Conservation (phyloP, 2,888 invertebrate genomes). For the Melanotus villosus region DNA sequence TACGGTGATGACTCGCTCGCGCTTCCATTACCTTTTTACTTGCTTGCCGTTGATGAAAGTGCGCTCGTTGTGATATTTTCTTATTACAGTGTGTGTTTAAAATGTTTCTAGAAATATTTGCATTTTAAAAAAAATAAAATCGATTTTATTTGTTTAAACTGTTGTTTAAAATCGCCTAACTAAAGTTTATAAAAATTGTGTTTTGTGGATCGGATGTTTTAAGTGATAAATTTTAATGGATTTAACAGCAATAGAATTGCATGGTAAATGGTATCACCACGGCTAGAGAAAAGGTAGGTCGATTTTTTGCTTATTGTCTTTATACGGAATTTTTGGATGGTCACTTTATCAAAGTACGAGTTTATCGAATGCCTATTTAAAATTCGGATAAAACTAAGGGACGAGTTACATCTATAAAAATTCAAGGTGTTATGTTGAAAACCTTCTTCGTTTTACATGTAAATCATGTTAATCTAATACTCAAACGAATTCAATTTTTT, state of each 20-base stretch:
- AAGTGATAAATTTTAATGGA: slow-evolving; percentile 2
- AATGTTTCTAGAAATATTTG: background rate
- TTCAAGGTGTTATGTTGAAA: no score
- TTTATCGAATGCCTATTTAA: no score
- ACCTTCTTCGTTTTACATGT: no score
- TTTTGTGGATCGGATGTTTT: background rate
- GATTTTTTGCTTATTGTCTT: background rate
- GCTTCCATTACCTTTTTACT: slow-evolving; percentile 44
- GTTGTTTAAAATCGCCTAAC: background rate
- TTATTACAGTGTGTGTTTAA: slow-evolving; percentile 2
- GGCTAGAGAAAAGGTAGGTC: slow-evolving; percentile 22
- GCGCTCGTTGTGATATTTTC: slow-evolving; percentile 19
- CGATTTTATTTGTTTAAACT: background rate
- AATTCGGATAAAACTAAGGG: no score
- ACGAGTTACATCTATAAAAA: no score
- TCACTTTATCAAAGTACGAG: background rate
- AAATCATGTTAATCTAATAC: no score
- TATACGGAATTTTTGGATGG: background rate
- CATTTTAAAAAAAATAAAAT: background rate
- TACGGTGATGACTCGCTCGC: slow-evolving; percentile 44
- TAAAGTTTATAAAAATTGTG: background rate
- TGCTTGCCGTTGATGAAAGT: slow-evolving; percentile 40
- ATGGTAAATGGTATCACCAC: slow-evolving; percentile 21
- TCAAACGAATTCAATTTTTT: no score
- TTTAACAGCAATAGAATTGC: background rate